Conservation (phyloP, 1,140 invertebrate genomes). For the Zaprionus africanus region DNA sequence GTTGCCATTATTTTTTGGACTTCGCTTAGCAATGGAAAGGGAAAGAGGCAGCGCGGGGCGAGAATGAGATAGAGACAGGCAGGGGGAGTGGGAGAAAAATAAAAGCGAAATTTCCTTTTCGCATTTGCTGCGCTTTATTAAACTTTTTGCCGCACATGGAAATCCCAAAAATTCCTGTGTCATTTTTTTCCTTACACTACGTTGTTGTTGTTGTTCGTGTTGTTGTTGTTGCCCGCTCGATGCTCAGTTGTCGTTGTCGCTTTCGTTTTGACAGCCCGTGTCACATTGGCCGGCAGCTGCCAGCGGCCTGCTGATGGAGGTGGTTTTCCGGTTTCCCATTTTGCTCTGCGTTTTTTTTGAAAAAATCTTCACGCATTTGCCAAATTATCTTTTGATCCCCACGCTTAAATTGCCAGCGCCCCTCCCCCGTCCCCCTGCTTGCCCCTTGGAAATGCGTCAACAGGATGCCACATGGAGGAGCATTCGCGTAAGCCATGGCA, state of each 20-base stretch:
- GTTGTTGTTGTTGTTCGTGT: slow-evolving; percentile 24
- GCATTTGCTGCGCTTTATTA: slow-evolving; percentile 81
- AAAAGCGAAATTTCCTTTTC: slow-evolving; percentile 80
- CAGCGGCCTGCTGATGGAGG: slow-evolving; percentile 27
- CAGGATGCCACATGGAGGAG: slow-evolving; percentile 59
- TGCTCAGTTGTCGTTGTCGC: slow-evolving; percentile 55
- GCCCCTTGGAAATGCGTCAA: slow-evolving; percentile 58
- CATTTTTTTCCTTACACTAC: slow-evolving; percentile 61
- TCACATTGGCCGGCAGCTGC: slow-evolving; percentile 56
- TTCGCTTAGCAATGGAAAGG: slow-evolving; percentile 14
- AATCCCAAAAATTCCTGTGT: slow-evolving; percentile 81
- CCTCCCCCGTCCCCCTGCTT: not conserved
- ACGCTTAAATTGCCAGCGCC: slow-evolving; percentile 64
- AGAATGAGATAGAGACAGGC: not conserved
- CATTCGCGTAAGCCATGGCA: slow-evolving; percentile 67
- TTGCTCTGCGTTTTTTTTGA: slow-evolving; percentile 36
- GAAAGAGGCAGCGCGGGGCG: not conserved
- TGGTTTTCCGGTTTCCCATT: slow-evolving; percentile 22
- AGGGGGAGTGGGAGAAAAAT: slow-evolving; percentile 38
- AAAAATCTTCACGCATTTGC: slow-evolving; percentile 83
- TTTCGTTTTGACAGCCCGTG: slow-evolving; percentile 72
- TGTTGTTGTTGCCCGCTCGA: slow-evolving; percentile 30
- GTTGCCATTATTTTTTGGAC: slow-evolving; percentile 76
- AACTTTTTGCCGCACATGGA: slow-evolving; percentile 63
- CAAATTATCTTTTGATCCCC: slow-evolving; percentile 84